Base-by-base conservation (phyloP, 2,888 invertebrate genomes). In the Ashinkailepas kermadecensis region DNA sequence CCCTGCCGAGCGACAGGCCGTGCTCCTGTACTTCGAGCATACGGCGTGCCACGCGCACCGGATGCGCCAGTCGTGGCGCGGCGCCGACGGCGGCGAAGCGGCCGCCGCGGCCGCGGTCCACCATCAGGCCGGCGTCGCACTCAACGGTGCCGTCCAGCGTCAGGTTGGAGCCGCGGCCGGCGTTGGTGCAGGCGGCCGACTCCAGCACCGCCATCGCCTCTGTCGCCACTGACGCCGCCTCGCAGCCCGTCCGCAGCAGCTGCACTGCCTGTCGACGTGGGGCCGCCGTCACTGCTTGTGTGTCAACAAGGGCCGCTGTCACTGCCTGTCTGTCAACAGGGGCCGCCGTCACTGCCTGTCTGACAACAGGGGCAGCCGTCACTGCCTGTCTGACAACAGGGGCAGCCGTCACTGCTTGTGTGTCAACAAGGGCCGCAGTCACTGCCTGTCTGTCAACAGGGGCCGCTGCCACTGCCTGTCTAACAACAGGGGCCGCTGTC, bases 111-210 rank as follows among this genome's bases (percentile, higher is more conserved):
- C 97, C 97, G 88, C 96, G 93, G 78, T 78, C 78, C 57, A 56
- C 78, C 98, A 99, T 99, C 64, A 97, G 91, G 81, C 95, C 94
- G 4, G 99, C 99, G 89, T 99, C 99, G 88, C 96, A 96, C 89
- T 99, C 98, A 0, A 99, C 96, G 81, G 90, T 90, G 70, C 97
- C 97, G 86, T 93, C 91, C 87, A 93, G 90, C 80, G 95, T 97
- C 83, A 99, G 90, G 89, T 95, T 97, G 4, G 98, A 98, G 58
- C 99, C 99, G 87, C 90, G 92, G 8, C 99, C 96, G 85, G 98
- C 97, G 90, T 99, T 99, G 74, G 97, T 97, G 82, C 94, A 87
- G 11, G 93, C 91, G 85, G 95, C 94, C 88, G 97, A 92, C 91
- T 99, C 98, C 85, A 99, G 89, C 85, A 92, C 90, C n/a, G 58